Conservation (phyloP, 2,113 vertebrate species). For the Antigone vipio region DNA sequence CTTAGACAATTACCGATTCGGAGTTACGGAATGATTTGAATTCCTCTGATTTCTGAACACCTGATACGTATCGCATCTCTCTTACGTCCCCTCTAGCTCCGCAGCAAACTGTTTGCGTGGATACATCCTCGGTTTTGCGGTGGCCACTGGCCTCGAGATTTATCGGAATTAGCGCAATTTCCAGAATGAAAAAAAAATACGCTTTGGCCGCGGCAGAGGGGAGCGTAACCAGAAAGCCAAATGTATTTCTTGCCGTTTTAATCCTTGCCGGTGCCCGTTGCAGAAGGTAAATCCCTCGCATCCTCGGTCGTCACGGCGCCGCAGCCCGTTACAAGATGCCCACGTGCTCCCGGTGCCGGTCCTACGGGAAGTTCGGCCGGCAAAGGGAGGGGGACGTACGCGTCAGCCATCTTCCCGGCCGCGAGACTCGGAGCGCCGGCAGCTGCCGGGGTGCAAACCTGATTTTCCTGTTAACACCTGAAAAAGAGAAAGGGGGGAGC, state of each 20-base stretch:
- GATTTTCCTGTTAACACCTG: slow-evolving; percentile 68
- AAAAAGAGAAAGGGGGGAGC: slow-evolving; percentile 15
- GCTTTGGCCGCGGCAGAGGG: neutral
- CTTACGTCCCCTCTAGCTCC: neutral
- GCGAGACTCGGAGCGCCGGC: too few relatives aligned
- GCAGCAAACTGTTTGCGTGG: slow-evolving; percentile 14
- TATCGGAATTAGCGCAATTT: slow-evolving; percentile 25
- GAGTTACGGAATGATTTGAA: neutral
- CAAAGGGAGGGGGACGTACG: neutral
- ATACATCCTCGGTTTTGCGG: neutral
- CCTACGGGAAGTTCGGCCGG: neutral
- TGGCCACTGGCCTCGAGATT: neutral
- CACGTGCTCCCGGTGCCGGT: neutral
- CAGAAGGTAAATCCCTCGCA: neutral
- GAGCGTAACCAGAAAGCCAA: neutral
- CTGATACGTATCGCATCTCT: neutral
- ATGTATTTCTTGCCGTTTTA: neutral
- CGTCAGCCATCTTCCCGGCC: slow-evolving; percentile 39
- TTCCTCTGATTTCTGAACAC: neutral
- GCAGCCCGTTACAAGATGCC: neutral
- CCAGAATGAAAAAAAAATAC: neutral
- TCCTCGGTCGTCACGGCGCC: neutral
- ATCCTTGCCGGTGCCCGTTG: neutral
- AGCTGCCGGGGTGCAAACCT: slow-evolving; percentile 51
- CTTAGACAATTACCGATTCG: neutral